Percentiles rank a stretch among this genome's conserved stretches.
These are phyloP conservation scores for Carcina quercana DNA, from an alignment of 2,888 invertebrate genomes.

Conservation along the genomic window DNA sequence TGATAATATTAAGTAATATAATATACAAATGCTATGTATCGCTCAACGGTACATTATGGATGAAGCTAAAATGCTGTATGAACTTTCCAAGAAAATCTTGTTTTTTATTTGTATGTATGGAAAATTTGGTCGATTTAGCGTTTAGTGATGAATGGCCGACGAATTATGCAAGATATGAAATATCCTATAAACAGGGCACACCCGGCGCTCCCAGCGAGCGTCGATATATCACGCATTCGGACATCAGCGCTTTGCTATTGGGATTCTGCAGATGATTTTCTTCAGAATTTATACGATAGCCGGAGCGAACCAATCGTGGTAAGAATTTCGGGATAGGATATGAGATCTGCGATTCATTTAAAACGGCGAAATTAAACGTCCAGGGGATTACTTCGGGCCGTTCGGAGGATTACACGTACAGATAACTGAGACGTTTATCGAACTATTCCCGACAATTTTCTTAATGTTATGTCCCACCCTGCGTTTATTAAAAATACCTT, in stretches of 20 bases:
- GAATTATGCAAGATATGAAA: conserved; percentile 57
- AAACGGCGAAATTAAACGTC: conserved; percentile 58
- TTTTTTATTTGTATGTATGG: not conserved
- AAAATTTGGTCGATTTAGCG: conserved; percentile 5
- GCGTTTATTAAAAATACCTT: not conserved
- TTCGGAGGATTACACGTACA: conserved; percentile 43
- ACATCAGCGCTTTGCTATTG: conserved; percentile 59
- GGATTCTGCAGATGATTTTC: conserved; percentile 59
- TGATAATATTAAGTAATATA: not conserved
- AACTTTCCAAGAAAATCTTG: too few relatives aligned
- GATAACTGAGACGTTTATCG: conserved; percentile 24
- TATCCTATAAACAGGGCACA: conserved; percentile 62
- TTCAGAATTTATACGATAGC: conserved; percentile 48
- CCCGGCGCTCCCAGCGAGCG: conserved; percentile 35
- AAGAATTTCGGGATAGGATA: conserved; percentile 41
- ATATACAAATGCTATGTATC: not conserved
- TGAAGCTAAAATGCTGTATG: too few relatives aligned
- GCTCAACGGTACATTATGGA: too few relatives aligned
- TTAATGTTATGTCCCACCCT: not conserved
- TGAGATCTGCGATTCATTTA: conserved; percentile 54
- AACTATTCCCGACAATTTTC: not conserved
- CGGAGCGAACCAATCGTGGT: conserved; percentile 36
- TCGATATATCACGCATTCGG: conserved; percentile 66
- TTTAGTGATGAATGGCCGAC: conserved; percentile 47
- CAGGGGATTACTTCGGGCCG: conserved; percentile 45